These are phyloP conservation scores for Drosophila bocki DNA, from an alignment of 1,140 invertebrate genomes.

Conservation along the genomic window DNA sequence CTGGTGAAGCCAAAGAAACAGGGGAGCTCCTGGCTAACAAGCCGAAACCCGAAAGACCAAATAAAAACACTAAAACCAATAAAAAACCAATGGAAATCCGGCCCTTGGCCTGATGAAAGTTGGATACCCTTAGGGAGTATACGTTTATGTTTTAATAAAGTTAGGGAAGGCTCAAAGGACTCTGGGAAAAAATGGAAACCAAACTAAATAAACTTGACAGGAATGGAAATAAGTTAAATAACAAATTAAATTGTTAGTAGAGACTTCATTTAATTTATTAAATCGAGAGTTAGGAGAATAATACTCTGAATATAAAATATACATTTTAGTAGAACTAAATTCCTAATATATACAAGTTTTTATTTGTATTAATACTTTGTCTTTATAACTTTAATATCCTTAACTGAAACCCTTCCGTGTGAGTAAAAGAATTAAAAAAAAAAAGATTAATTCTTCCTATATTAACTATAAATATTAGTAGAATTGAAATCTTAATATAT, in stretches of 20 bases:
- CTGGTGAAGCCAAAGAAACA: constrained; percentile 32
- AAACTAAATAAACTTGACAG: neutral
- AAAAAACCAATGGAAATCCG: constrained; percentile 34
- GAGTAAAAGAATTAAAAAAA: no score
- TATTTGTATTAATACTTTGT: neutral
- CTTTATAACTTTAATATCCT: neutral
- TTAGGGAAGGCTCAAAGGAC: neutral
- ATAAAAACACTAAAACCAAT: constrained; percentile 52
- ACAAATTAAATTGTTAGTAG: no score
- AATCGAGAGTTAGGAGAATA: neutral
- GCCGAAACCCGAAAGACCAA: constrained; percentile 41
- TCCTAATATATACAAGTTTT: neutral
- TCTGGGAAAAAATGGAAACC: neutral
- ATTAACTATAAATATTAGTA: neutral
- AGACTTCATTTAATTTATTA: accelerated
- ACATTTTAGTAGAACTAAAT: neutral
- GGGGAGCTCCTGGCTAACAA: constrained; percentile 46
- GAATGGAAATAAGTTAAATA: no score
- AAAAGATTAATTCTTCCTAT: no score
- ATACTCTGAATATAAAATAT: neutral
- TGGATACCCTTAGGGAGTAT: constrained; percentile 25
- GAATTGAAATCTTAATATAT: neutral
- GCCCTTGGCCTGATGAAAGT: constrained; percentile 13
- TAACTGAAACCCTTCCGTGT: neutral
- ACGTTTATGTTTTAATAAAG: constrained; percentile 10